Conservation (phyloP, 2,113 vertebrate genomes). For the Rhegmatorhina hoffmannsi region DNA sequence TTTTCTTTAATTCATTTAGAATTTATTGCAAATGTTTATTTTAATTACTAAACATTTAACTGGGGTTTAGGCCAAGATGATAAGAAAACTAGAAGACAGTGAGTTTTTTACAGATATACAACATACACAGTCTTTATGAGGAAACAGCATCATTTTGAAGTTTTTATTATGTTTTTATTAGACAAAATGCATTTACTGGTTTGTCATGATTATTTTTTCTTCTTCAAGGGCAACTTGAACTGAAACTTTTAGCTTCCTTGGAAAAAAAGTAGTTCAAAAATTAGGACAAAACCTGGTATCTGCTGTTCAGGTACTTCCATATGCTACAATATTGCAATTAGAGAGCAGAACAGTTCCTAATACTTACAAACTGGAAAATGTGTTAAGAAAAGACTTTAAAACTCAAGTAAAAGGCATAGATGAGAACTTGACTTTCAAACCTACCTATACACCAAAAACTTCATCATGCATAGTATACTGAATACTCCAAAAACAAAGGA, state of each 20-base stretch:
- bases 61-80: not conserved
- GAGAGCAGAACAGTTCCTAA: not conserved
- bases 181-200: not conserved
- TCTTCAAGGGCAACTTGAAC: not conserved
- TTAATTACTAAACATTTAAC: not conserved
- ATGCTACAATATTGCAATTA: not conserved
- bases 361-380: not conserved
- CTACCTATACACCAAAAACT: not conserved
- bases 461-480: not conserved
- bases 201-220: not conserved
- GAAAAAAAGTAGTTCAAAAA: not conserved
- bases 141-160: not conserved
- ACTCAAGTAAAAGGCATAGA: not conserved
- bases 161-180: not conserved
- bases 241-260: not conserved
- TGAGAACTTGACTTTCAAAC: not conserved
- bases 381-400: not conserved
- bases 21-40: not conserved
- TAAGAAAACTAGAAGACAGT: not conserved
- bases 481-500: not conserved
- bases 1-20: slow-evolving; percentile 38
- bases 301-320: not conserved
- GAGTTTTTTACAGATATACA: not conserved
- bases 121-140: not conserved
- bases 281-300: not conserved